Percentiles rank a stretch among this genome's conserved stretches.
Evolutionary conservation across 2,113 vertebrate species (phyloP).

Genomic region (Rhinogobius similis): DNA sequence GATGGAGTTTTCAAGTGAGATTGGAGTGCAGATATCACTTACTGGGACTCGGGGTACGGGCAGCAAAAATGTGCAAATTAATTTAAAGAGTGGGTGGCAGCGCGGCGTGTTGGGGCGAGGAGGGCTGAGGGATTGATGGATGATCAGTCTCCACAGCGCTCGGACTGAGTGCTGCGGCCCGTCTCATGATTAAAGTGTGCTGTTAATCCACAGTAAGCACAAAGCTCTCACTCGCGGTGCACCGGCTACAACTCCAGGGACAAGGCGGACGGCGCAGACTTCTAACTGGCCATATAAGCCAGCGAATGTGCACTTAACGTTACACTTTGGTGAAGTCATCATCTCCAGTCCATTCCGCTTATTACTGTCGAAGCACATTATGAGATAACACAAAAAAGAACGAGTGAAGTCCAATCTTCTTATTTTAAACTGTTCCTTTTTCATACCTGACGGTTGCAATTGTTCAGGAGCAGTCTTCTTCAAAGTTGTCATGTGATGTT

Average conservation of each 20-base stretch:
- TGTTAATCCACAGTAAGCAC: conserved; percentile 39
- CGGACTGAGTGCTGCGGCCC: conserved; percentile 40
- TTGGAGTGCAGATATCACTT: conserved; percentile 31
- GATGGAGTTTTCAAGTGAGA: conserved; percentile 37
- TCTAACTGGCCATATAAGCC: not conserved
- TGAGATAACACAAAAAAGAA: not conserved
- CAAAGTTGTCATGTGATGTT: too few species aligned
- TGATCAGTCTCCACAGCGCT: conserved; percentile 36
- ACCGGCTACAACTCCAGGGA: conserved; percentile 1
- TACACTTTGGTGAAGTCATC: not conserved
- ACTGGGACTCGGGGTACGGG: not conserved
- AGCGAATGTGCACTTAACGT: not conserved
- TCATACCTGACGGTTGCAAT: too few species aligned
- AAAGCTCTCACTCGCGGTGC: not conserved
- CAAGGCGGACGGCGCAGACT: not conserved
- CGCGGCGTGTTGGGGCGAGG: not conserved
- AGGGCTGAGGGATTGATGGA: conserved; percentile 41
- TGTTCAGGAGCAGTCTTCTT: too few species aligned
- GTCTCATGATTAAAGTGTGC: conserved; percentile 37
- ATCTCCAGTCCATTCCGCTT: not conserved
- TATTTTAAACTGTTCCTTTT: too few species aligned
- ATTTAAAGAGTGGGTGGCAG: conserved; percentile 35
- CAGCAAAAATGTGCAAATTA: conserved; percentile 30
- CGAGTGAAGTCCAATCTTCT: not conserved
- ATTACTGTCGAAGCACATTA: not conserved